Evolutionary conservation across 2,888 invertebrate genomes (phyloP).

Genomic region (Tetragonisca angustula): DNA sequence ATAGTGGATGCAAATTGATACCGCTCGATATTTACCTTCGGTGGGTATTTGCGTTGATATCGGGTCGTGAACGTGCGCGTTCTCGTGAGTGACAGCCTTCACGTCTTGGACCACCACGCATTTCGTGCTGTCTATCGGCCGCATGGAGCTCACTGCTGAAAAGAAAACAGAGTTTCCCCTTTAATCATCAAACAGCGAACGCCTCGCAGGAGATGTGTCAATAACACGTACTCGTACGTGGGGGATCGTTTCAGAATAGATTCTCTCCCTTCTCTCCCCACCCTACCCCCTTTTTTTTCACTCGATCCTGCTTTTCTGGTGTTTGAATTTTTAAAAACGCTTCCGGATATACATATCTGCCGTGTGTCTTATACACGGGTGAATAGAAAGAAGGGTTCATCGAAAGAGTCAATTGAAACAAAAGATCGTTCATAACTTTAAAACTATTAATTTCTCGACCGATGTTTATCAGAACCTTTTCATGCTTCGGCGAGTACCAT

Average conservation of each 20-base stretch:
- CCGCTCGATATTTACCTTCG: conserved; percentile 86
- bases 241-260: not conserved
- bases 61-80: conserved; percentile 90
- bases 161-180: conserved; percentile 75
- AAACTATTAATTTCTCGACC: too few relatives aligned
- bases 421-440: too few relatives aligned
- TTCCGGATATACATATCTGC: not conserved
- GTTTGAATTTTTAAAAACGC: not conserved
- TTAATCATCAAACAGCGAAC: not conserved
- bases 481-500: too few relatives aligned
- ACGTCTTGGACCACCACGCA: conserved; percentile 96
- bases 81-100: conserved; percentile 94
- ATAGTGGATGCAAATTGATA: conserved; percentile 71
- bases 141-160: conserved; percentile 95
- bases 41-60: conserved; percentile 89
- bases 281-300: too few relatives aligned
- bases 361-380: too few relatives aligned
- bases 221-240: not conserved
- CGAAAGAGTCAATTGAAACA: too few relatives aligned
- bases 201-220: not conserved
- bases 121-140: conserved; percentile 94
- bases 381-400: too few relatives aligned
- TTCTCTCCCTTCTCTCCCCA: too few relatives aligned
- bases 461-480: too few relatives aligned
- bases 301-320: not conserved